A percentile compares a stretch with the other conserved stretches of the same genome.
phyloP scores from a whole-genome alignment of 2,888 invertebrate species.

The Aporophyla nigra region DNA sequence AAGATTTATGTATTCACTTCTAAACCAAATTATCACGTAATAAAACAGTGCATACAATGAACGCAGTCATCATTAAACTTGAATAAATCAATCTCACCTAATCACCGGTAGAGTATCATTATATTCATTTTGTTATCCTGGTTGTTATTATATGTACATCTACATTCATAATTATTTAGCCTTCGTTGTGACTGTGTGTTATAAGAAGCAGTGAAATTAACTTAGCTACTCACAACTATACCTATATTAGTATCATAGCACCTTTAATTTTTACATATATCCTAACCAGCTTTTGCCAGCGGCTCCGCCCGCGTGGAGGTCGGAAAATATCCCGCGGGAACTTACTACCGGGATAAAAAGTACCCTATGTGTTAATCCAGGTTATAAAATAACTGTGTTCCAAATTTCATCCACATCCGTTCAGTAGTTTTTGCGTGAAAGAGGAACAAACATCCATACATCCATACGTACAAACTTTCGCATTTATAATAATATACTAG shows the following conservation, averaged over 20 bases:
- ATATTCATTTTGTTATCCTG: slow-evolving; percentile 42
- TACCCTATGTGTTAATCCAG: too few relatives aligned
- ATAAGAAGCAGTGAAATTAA: slow-evolving; percentile 11
- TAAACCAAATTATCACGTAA: slow-evolving; percentile 5
- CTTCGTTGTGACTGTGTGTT: slow-evolving; percentile 11
- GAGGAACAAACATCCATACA: too few relatives aligned
- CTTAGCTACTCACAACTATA: neutral
- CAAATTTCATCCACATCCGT: too few relatives aligned
- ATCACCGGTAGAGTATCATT: slow-evolving; percentile 36
- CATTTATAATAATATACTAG: too few relatives aligned
- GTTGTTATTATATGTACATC: neutral
- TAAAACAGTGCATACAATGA: neutral
- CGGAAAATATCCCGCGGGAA: too few relatives aligned
- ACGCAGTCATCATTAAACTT: slow-evolving; percentile 17
- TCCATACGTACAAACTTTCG: too few relatives aligned
- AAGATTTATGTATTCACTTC: slow-evolving; percentile 2
- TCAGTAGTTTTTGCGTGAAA: too few relatives aligned
- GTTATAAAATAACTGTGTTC: too few relatives aligned
- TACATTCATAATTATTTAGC: neutral
- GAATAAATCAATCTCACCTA: slow-evolving; percentile 38
- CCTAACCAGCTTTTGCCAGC: too few relatives aligned
- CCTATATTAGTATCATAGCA: neutral
- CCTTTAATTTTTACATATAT: neutral
- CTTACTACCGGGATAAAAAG: too few relatives aligned
- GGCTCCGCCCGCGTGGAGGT: too few relatives aligned